These are phyloP conservation scores for Fistularia tabacaria DNA, from an alignment of 2,797 vertebrate genomes.

Conservation along the genomic window DNA sequence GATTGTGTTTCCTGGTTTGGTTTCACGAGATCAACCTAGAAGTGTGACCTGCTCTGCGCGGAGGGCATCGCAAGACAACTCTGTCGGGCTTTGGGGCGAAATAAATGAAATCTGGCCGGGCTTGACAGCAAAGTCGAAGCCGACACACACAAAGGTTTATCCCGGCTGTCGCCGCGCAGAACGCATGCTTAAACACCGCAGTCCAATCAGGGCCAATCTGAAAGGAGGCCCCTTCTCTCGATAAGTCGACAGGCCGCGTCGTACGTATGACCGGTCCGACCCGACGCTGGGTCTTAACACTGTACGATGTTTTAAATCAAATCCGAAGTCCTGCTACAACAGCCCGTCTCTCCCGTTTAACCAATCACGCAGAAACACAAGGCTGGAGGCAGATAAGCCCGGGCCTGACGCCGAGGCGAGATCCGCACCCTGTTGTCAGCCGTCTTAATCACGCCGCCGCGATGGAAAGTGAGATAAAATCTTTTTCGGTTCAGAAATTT, in stretches of 20 bases:
- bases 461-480: slow-evolving; percentile 54
- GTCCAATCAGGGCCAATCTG: too few relatives aligned
- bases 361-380: slow-evolving; percentile 36
- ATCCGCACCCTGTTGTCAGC: slow-evolving; percentile 47
- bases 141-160: too few relatives aligned
- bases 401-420: slow-evolving; percentile 35
- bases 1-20: too few relatives aligned
- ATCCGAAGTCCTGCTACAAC: slow-evolving; percentile 32
- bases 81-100: too few relatives aligned
- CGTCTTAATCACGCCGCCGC: slow-evolving; percentile 38
- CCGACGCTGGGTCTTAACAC: slow-evolving; percentile 18
- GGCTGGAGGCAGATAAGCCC: slow-evolving; percentile 49
- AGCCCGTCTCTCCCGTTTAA: slow-evolving; percentile 37
- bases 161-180: too few relatives aligned
- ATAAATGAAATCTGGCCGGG: too few relatives aligned
- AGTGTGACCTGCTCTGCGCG: too few relatives aligned
- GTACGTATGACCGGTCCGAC: slow-evolving; percentile 8
- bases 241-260: slow-evolving; percentile 16
- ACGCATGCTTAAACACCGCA: too few relatives aligned
- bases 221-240: too few relatives aligned
- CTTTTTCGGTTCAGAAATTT: slow-evolving; percentile 55
- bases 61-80: too few relatives aligned
- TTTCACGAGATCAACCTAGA: too few relatives aligned
- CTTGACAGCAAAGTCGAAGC: too few relatives aligned
- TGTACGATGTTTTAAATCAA: slow-evolving; percentile 27